Percentiles rank a stretch among this genome's conserved stretches.
These are phyloP conservation scores for Genyomyrus donnyi DNA, from an alignment of 2,113 vertebrate genomes.

Conservation along the genomic window DNA sequence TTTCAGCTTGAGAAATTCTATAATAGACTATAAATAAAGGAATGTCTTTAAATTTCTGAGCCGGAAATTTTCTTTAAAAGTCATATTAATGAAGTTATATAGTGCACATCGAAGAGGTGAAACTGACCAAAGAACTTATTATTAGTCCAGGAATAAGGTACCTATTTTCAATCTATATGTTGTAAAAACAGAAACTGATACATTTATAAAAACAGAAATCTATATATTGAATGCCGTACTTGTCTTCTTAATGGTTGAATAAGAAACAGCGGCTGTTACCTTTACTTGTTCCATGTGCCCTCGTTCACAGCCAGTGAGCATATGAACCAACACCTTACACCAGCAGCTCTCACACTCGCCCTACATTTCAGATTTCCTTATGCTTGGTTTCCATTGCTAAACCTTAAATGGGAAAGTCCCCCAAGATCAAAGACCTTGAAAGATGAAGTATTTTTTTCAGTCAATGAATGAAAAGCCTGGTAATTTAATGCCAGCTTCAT, in stretches of 20 bases:
- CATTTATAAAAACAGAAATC: background rate
- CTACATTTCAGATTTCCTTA: constrained; percentile 28
- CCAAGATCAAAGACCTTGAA: constrained; percentile 12
- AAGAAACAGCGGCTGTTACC: background rate
- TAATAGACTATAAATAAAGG: background rate
- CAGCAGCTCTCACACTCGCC: constrained; percentile 9
- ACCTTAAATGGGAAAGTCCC: constrained; percentile 47
- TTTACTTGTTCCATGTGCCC: background rate
- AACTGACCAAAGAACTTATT: background rate
- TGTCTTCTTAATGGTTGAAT: background rate
- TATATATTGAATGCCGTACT: background rate
- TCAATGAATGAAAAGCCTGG: background rate
- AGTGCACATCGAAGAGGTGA: background rate
- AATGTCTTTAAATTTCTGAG: background rate
- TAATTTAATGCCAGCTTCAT: background rate
- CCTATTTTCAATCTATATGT: background rate
- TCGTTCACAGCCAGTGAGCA: background rate
- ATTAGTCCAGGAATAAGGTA: background rate
- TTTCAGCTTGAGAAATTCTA: background rate
- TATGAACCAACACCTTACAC: background rate
- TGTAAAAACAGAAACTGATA: background rate
- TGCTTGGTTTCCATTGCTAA: constrained; percentile 40
- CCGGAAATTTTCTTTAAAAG: background rate
- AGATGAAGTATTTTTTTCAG: background rate
- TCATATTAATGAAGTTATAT: background rate